Conservation (phyloP, 2,113 vertebrate species). For the Campylomormyrus tamandua region DNA sequence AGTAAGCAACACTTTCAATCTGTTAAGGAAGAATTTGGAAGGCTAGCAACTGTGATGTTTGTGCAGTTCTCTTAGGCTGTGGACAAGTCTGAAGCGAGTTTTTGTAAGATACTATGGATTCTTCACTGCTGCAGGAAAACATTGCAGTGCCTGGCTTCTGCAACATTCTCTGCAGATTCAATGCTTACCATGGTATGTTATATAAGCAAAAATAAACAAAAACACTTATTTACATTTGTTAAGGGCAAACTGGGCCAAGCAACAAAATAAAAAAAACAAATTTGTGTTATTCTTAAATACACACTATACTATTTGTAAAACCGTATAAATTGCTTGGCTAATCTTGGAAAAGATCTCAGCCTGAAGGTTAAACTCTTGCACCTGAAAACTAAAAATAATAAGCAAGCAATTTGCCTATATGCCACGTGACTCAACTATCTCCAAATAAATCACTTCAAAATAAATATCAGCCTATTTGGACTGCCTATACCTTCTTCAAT, state of each 20-base stretch:
- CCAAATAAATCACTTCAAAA: neutral
- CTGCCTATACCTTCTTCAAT: neutral
- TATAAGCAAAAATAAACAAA: neutral
- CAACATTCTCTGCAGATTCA: neutral
- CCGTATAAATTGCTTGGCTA: neutral
- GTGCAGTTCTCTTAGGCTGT: neutral
- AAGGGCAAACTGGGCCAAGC: neutral
- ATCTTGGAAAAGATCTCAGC: neutral
- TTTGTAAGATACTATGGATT: neutral
- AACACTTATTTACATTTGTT: neutral
- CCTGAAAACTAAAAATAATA: neutral
- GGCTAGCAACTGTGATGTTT: neutral
- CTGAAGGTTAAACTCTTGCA: neutral
- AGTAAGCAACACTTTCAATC: neutral
- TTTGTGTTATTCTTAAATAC: neutral
- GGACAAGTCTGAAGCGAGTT: neutral
- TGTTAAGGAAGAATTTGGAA: neutral
- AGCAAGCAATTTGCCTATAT: neutral
- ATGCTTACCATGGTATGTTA: neutral
- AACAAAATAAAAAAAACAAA: neutral
- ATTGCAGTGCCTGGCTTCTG: neutral
- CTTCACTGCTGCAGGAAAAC: neutral
- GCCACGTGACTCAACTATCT: neutral
- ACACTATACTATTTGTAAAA: neutral
- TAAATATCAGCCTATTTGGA: neutral